A percentile compares a stretch with the other conserved stretches of the same genome.
Conservation (phyloP, 2,797 vertebrate genomes). For the Phoxinus dragarum region DNA sequence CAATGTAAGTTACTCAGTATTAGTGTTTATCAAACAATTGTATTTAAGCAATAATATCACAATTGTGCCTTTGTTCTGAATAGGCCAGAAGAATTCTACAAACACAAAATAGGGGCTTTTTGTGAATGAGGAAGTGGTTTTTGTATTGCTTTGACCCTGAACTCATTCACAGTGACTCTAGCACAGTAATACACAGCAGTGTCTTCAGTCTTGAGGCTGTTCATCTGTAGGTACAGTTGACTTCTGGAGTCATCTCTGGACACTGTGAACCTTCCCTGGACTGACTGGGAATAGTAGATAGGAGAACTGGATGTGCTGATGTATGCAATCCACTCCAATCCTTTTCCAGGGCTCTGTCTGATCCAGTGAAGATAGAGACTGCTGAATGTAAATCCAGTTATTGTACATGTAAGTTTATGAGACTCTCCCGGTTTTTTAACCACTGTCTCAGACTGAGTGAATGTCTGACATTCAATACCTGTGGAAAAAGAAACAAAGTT, state of each 20-base stretch:
- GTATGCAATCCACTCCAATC: not conserved
- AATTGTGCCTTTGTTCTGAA: no score
- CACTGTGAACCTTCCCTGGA: constrained; percentile 51
- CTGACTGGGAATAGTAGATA: not conserved
- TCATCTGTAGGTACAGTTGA: no score
- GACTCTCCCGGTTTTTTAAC: constrained; percentile 35
- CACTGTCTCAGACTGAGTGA: constrained; percentile 35
- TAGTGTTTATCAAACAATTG: no score
- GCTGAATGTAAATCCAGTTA: constrained; percentile 28
- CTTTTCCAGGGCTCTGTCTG: not conserved
- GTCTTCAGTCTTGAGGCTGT: no score
- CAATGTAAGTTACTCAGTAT: no score
- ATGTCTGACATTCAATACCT: constrained; percentile 30
- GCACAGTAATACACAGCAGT: no score
- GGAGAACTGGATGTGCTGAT: not conserved
- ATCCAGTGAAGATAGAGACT: not conserved
- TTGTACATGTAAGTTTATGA: constrained; percentile 32
- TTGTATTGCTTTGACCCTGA: not conserved
- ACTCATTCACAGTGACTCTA: no score
- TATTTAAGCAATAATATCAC: no score
- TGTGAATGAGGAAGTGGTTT: constrained; percentile 11
- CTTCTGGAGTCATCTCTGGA: constrained; percentile 61
- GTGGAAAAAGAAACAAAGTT: not conserved
- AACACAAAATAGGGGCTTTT: no score
- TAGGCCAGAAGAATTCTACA: no score